Evolutionary conservation across 2,888 invertebrate species (phyloP).

Genomic region (Ectemnius lituratus): DNA sequence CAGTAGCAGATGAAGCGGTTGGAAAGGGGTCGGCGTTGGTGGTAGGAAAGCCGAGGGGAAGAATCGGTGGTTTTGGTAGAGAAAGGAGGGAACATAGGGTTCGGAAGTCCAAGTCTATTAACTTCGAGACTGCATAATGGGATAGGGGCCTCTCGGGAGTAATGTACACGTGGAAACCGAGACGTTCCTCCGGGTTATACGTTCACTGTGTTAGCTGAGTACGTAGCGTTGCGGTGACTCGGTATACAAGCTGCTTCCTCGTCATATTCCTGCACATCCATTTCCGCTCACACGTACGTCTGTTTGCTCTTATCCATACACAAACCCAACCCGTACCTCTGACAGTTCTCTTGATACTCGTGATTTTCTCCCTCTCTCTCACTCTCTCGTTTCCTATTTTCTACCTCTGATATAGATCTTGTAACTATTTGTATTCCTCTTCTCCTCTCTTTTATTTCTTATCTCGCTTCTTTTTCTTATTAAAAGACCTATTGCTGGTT

Average conservation of each 20-base stretch:
- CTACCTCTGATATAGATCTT: conserved; percentile 2
- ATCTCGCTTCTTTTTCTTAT: conserved; percentile 27
- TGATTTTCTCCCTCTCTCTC: not conserved
- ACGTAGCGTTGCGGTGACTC: conserved; percentile 26
- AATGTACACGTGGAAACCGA: conserved; percentile 57
- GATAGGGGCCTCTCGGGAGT: conserved; percentile 58
- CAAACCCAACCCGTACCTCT: not conserved
- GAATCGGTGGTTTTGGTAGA: conserved; percentile 5
- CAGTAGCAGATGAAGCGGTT: not conserved
- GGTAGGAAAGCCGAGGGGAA: conserved; percentile 13
- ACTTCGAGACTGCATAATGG: conserved; percentile 66
- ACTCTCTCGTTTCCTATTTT: not conserved
- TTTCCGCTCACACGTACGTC: conserved; percentile 26
- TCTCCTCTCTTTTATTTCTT: conserved; percentile 12
- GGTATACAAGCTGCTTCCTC: conserved; percentile 25
- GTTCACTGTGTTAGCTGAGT: conserved; percentile 31
- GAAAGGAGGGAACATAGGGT: conserved; percentile 45
- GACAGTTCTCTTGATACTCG: not conserved
- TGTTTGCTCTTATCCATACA: conserved; percentile 8
- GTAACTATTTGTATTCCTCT: not conserved
- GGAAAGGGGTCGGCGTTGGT: not conserved
- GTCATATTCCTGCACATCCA: conserved; percentile 40
- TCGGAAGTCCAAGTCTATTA: conserved; percentile 66
- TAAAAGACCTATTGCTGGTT: not conserved
- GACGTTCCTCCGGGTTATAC: conserved; percentile 33